phyloP scores from a whole-genome alignment of 2,888 invertebrate species.

The Melieria crassipennis region DNA sequence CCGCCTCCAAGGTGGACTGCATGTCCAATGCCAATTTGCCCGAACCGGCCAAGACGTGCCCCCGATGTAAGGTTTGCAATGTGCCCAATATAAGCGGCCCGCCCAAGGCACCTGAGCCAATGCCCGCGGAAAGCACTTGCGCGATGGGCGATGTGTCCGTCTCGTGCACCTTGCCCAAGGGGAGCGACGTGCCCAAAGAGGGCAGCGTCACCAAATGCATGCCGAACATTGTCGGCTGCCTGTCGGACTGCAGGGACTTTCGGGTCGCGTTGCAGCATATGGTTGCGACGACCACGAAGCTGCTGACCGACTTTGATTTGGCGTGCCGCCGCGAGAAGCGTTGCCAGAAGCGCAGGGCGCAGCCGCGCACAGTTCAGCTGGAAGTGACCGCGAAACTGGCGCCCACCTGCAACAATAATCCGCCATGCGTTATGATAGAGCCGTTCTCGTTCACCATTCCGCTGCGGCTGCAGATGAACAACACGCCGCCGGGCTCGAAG shows the following conservation, averaged over 20 bases:
- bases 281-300: constrained; percentile 39
- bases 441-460: constrained; percentile 43
- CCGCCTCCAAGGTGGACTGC: too few relatives aligned
- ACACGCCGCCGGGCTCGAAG: too few relatives aligned
- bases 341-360: constrained; percentile 15
- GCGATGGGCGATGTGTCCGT: too few relatives aligned
- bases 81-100: too few relatives aligned
- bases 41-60: too few relatives aligned
- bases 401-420: neutral
- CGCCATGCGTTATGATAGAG: constrained; percentile 28
- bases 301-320: constrained; percentile 46
- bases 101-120: too few relatives aligned
- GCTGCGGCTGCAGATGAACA: constrained; percentile 27
- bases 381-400: constrained; percentile 48
- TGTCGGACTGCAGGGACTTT: neutral
- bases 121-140: too few relatives aligned
- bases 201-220: neutral
- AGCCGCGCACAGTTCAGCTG: constrained; percentile 42
- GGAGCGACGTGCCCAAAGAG: neutral
- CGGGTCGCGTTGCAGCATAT: constrained; percentile 41
- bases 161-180: too few relatives aligned
- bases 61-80: too few relatives aligned
- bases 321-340: neutral
- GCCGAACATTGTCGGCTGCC: too few relatives aligned
- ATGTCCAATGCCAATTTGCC: too few relatives aligned